Evolutionary conservation across 2,113 vertebrate species (phyloP).

Genomic region (Scomber colias): DNA sequence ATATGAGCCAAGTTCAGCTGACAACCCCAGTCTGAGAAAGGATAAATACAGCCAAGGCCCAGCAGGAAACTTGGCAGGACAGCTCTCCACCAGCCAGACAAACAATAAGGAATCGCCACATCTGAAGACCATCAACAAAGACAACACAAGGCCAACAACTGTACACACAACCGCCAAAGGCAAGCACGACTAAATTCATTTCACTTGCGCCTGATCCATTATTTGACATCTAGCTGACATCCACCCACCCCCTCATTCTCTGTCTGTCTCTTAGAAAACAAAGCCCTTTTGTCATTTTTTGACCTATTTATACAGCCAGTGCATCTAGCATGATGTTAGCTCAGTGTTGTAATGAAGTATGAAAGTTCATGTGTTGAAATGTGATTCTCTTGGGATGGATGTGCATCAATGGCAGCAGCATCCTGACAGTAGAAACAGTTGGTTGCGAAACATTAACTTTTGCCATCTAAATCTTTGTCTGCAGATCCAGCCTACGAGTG

Average conservation of each 20-base stretch:
- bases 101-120: slow-evolving; percentile 60
- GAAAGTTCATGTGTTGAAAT: slow-evolving; percentile 50
- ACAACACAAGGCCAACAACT: slow-evolving; percentile 61
- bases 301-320: slow-evolving; percentile 58
- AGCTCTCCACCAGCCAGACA: slow-evolving; percentile 36
- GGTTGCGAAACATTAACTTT: background rate
- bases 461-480: slow-evolving; percentile 16
- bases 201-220: slow-evolving; percentile 51
- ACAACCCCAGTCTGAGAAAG: slow-evolving; percentile 48
- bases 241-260: background rate
- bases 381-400: slow-evolving; percentile 58
- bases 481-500: slow-evolving; percentile 75
- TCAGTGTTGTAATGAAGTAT: slow-evolving; percentile 61
- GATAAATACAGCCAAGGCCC: slow-evolving; percentile 55
- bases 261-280: slow-evolving; percentile 65
- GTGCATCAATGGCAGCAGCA: slow-evolving; percentile 19
- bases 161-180: slow-evolving; percentile 64
- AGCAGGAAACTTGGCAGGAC: slow-evolving; percentile 54
- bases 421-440: slow-evolving; percentile 22
- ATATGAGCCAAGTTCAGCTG: slow-evolving; percentile 50
- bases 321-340: slow-evolving; percentile 38
- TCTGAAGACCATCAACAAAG: slow-evolving; percentile 63
- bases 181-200: slow-evolving; percentile 50
- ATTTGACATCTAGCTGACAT: slow-evolving; percentile 63
- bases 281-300: slow-evolving; percentile 64